Evolutionary conservation across 2,888 invertebrate genomes (phyloP).

Genomic region (Deroplatys truncata): DNA sequence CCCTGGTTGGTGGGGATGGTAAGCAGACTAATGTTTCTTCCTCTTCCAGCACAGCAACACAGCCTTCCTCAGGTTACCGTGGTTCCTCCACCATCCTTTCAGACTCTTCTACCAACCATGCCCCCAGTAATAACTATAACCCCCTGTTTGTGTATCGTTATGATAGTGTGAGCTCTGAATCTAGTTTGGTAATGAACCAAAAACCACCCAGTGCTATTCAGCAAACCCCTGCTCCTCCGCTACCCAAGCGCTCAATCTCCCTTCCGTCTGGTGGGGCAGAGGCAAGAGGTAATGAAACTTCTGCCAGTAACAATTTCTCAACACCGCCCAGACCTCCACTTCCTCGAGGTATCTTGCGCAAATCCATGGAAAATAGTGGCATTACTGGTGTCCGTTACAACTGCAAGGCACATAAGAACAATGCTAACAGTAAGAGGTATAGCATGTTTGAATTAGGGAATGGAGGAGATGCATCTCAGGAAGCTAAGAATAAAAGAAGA

Average conservation of each 20-base stretch:
- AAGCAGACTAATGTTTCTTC: slow-evolving; percentile 15
- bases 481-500: background rate
- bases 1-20: slow-evolving; percentile 5
- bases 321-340: slow-evolving; percentile 66
- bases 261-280: slow-evolving; percentile 48
- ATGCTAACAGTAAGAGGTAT: slow-evolving; percentile 59
- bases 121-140: slow-evolving; percentile 57
- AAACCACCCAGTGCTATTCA: slow-evolving; percentile 46
- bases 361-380: slow-evolving; percentile 49
- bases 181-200: slow-evolving; percentile 53
- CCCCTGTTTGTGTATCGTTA: slow-evolving; percentile 79
- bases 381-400: slow-evolving; percentile 32
- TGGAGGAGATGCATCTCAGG: slow-evolving; percentile 45
- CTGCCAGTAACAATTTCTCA: slow-evolving; percentile 18
- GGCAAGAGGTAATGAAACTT: background rate
- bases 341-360: slow-evolving; percentile 68
- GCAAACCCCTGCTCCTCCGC: slow-evolving; percentile 48
- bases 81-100: slow-evolving; percentile 77
- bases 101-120: slow-evolving; percentile 69
- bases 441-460: slow-evolving; percentile 77
- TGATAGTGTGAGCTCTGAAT: slow-evolving; percentile 71
- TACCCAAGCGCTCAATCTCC: slow-evolving; percentile 66
- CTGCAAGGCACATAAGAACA: slow-evolving; percentile 47
- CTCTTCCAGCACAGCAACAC: slow-evolving; percentile 38
- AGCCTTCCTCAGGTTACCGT: slow-evolving; percentile 81